Conservation (phyloP, 2,888 invertebrate species). For the Stratiomys singularior region DNA sequence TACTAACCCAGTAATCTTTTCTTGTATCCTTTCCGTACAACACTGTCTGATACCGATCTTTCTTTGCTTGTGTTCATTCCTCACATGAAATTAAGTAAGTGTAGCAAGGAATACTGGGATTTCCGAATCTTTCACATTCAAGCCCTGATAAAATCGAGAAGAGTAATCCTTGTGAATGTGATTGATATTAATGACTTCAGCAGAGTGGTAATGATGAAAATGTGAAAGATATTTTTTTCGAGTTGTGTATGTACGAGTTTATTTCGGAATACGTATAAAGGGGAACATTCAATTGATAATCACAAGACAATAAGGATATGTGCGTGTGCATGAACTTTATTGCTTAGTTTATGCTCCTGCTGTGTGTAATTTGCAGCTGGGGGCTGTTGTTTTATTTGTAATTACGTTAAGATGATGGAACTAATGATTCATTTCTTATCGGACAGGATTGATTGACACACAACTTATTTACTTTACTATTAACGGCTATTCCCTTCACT, state of each 20-base stretch:
- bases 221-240: slow-evolving; percentile 42
- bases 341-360: not conserved
- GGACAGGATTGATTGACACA: no score
- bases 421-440: not conserved
- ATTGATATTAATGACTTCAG: slow-evolving; percentile 51
- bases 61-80: no score
- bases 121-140: not conserved
- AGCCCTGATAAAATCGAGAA: slow-evolving; percentile 40
- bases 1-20: no score
- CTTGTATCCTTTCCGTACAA: no score
- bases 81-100: no score
- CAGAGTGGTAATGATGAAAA: slow-evolving; percentile 35
- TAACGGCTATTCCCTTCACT: no score
- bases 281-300: not conserved
- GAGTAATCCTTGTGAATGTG: slow-evolving; percentile 50
- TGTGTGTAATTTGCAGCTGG: not conserved
- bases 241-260: not conserved
- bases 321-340: not conserved
- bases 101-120: not conserved
- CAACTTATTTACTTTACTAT: no score
- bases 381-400: not conserved
- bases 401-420: not conserved
- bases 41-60: no score
- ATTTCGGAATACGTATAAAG: not conserved
- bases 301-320: not conserved